These are phyloP conservation scores for Furcifer pardalis DNA, from an alignment of 2,797 vertebrate genomes.

Conservation along the genomic window DNA sequence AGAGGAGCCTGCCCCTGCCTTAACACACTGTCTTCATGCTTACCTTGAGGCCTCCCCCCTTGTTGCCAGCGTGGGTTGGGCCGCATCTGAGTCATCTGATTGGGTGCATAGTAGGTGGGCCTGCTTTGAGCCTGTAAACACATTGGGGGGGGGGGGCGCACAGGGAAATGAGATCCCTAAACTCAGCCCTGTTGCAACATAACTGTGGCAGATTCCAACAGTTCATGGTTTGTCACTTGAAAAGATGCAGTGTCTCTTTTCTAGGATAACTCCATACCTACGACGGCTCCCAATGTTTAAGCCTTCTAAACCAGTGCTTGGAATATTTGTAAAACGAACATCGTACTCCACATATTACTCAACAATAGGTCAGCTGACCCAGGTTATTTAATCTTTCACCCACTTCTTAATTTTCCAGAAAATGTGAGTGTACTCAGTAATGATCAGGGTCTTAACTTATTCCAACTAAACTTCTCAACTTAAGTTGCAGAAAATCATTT, in stretches of 20 bases:
- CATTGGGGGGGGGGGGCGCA: conserved; percentile 9
- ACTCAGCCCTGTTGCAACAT: not conserved
- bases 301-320: not conserved
- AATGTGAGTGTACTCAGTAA: no score
- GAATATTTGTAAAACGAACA: not conserved
- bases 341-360: not conserved
- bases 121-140: conserved; percentile 91
- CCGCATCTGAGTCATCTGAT: conserved; percentile 95
- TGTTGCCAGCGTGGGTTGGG: conserved; percentile 98
- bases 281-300: not conserved
- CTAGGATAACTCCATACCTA: not conserved
- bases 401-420: no score
- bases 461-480: no score
- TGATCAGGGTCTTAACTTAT: no score
- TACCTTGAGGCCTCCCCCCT: conserved; percentile 95
- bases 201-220: not conserved
- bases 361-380: not conserved
- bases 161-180: not conserved
- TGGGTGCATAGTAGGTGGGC: conserved; percentile 96
- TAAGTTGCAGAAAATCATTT: no score
- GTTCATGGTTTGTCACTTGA: no score
- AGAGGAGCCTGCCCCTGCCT: not conserved
- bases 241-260: not conserved
- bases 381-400: not conserved
- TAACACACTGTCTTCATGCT: conserved; percentile 10